A percentile compares a stretch with the other conserved stretches of the same genome.
phyloP scores from a whole-genome alignment of 2,888 invertebrate genomes.

The Malthinus flaveolus region DNA sequence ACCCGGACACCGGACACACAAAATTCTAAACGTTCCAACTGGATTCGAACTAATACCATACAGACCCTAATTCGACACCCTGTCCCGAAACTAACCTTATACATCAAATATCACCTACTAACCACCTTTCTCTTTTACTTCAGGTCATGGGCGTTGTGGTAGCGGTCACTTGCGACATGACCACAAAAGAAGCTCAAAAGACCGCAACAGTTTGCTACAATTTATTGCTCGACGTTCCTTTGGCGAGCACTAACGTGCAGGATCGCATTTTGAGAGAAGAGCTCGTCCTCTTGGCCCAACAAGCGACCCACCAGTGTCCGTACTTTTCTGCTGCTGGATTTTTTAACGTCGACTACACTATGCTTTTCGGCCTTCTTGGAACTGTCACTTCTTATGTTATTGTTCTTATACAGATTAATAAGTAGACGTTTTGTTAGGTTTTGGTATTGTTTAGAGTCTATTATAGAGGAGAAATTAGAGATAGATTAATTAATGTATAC shows the following conservation, averaged over 20 bases:
- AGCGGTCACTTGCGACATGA: conserved; percentile 30
- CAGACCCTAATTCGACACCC: no score
- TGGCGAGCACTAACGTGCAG: conserved; percentile 11
- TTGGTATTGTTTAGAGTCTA: no score
- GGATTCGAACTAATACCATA: no score
- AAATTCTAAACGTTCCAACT: no score
- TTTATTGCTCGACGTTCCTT: conserved; percentile 31
- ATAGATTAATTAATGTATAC: no score
- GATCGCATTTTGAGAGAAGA: conserved; percentile 19
- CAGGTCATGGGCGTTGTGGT: conserved; percentile 30
- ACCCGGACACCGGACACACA: no score
- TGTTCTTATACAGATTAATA: conserved; percentile 28
- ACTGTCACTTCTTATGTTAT: conserved; percentile 28
- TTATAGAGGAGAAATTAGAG: no score
- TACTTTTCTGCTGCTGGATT: conserved; percentile 29
- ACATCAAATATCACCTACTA: no score
- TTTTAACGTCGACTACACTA: conserved; percentile 26
- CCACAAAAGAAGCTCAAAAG: conserved; percentile 31
- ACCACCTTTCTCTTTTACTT: no score
- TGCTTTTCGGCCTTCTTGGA: conserved; percentile 27
- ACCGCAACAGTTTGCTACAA: conserved; percentile 32
- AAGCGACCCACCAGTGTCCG: conserved; percentile 22
- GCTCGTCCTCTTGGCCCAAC: conserved; percentile 24
- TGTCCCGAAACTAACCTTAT: no score
- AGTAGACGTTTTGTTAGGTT: no score